phyloP scores from a whole-genome alignment of 35 echinoderm and acorn worm genomes.

The Ophiothrix spiculata region DNA sequence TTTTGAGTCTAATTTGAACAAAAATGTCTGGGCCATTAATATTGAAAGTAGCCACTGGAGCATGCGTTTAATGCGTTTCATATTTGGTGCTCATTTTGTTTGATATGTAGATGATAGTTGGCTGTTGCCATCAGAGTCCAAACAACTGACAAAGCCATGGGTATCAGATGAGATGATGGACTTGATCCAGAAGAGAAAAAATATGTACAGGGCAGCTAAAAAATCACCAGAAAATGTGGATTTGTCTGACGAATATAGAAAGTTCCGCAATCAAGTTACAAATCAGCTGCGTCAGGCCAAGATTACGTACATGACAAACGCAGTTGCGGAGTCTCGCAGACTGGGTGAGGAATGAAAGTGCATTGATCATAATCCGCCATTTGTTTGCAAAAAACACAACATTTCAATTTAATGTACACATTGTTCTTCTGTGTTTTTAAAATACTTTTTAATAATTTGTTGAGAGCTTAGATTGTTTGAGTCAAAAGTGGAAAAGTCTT shows the following conservation, averaged over 20 bases:
- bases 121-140: background rate
- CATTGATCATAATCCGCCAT: no score
- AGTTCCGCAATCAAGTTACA: background rate
- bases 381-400: no score
- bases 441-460: no score
- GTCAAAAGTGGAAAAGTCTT: no score
- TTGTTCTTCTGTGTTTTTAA: background rate
- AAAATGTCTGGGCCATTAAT: no score
- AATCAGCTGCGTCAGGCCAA: background rate
- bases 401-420: no score
- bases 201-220: background rate
- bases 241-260: background rate
- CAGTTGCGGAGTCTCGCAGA: background rate
- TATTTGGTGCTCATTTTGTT: no score
- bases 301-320: background rate
- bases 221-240: background rate
- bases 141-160: background rate
- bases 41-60: no score
- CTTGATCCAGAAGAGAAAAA: background rate
- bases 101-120: background rate
- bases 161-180: background rate
- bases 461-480: no score
- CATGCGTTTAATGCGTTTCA: no score
- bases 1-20: no score
- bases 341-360: background rate